phyloP scores from a whole-genome alignment of 2,888 invertebrate genomes.

The Hydrotaea diabolus region DNA sequence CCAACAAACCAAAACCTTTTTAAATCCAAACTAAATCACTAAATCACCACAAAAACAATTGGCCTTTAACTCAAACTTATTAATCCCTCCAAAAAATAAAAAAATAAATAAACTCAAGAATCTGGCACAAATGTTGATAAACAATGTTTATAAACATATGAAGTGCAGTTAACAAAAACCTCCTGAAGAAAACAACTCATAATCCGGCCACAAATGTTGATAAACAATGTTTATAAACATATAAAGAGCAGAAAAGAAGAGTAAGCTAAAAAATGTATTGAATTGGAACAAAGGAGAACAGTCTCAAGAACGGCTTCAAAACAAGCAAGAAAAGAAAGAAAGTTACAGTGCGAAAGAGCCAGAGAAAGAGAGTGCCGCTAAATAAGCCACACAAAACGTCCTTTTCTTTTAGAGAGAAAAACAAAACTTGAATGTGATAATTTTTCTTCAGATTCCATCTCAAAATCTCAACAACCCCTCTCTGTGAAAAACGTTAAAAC shows the following conservation, averaged over 20 bases:
- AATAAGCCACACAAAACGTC: neutral
- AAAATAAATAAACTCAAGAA: neutral
- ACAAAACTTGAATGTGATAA: slow-evolving; percentile 23
- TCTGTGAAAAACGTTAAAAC: too few species aligned
- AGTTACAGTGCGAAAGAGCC: too few species aligned
- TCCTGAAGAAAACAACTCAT: too few species aligned
- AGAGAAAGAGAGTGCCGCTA: too few species aligned
- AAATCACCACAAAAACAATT: neutral
- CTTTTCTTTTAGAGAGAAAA: too few species aligned
- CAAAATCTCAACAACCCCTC: too few species aligned
- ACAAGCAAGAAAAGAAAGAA: neutral
- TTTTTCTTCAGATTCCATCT: neutral
- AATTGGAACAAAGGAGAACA: too few species aligned
- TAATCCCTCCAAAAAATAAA: slow-evolving; percentile 35
- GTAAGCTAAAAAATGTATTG: neutral
- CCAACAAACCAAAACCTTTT: slow-evolving; percentile 36
- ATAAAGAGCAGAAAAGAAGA: neutral
- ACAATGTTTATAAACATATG: slow-evolving; percentile 65
- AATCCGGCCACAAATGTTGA: slow-evolving; percentile 61
- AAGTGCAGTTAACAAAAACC: too few species aligned
- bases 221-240: slow-evolving; percentile 66
- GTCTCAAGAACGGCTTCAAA: too few species aligned
- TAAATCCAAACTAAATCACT: slow-evolving; percentile 31
- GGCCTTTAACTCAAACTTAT: slow-evolving; percentile 42
- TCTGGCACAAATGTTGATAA: slow-evolving; percentile 64